phyloP scores from a whole-genome alignment of 2,113 vertebrate species.

The Actenoides lindsayi region DNA sequence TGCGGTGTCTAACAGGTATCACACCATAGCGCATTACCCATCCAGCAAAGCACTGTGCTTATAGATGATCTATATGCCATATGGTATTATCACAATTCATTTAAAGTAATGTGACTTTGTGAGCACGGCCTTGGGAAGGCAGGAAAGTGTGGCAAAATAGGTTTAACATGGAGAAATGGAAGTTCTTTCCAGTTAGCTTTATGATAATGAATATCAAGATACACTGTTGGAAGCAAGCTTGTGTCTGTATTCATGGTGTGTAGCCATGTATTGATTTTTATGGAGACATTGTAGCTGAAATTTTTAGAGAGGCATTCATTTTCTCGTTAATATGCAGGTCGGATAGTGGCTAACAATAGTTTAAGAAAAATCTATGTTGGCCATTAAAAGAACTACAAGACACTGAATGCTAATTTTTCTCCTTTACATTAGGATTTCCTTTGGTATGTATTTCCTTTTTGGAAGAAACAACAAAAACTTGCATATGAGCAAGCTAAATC shows the following conservation, averaged over 20 bases:
- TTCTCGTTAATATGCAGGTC: conserved; percentile 74
- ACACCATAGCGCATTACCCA: not conserved
- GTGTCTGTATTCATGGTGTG: conserved; percentile 72
- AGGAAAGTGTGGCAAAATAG: conserved; percentile 50
- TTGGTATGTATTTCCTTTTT: conserved; percentile 36
- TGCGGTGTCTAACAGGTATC: not conserved
- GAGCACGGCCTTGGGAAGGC: conserved; percentile 48
- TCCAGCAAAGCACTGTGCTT: not conserved
- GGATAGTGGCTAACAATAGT: conserved; percentile 63
- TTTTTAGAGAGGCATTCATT: conserved; percentile 70
- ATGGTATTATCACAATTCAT: conserved; percentile 56
- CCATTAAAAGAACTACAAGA: conserved; percentile 69
- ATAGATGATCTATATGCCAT: not conserved
- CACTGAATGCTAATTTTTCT: conserved; percentile 58
- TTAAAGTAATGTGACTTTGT: conserved; percentile 61
- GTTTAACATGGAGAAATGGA: conserved; percentile 6
- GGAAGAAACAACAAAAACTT: conserved; percentile 61
- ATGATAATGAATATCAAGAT: conserved; percentile 63
- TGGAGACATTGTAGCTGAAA: conserved; percentile 69
- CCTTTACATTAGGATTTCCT: conserved; percentile 46
- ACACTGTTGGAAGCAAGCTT: conserved; percentile 32
- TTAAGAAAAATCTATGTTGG: conserved; percentile 75
- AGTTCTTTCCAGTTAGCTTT: conserved; percentile 42
- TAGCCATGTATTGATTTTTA: conserved; percentile 77
- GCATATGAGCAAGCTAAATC: conserved; percentile 54